A percentile compares a stretch with the other conserved stretches of the same genome.
phyloP scores from a whole-genome alignment of 2,888 invertebrate genomes.

The Trachelus stipa region DNA sequence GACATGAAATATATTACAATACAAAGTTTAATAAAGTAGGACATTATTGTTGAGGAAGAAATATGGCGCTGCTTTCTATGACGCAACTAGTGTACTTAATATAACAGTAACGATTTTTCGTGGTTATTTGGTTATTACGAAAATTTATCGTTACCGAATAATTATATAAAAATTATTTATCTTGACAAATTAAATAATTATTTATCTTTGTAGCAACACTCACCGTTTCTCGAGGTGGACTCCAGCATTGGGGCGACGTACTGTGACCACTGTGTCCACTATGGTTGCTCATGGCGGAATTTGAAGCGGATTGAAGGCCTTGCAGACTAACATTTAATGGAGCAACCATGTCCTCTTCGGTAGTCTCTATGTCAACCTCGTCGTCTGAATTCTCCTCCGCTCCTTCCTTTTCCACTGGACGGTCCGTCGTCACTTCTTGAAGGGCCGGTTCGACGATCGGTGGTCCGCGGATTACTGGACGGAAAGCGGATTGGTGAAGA shows the following conservation, averaged over 20 bases:
- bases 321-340: constrained; percentile 42
- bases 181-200: background rate
- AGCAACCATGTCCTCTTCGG: constrained; percentile 76
- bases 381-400: constrained; percentile 82
- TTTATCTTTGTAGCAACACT: constrained; percentile 40
- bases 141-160: background rate
- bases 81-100: background rate
- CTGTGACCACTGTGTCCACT: constrained; percentile 41
- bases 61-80: background rate
- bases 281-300: constrained; percentile 53
- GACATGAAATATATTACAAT: background rate
- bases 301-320: constrained; percentile 47
- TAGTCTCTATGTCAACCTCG: constrained; percentile 88
- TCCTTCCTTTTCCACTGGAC: constrained; percentile 57
- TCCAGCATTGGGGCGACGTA: constrained; percentile 65
- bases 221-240: constrained; percentile 69
- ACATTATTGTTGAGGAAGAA: background rate
- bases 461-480: constrained; percentile 67
- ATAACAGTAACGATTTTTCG: background rate
- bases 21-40: background rate
- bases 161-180: background rate
- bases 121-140: background rate
- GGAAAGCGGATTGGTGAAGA: constrained; percentile 72
- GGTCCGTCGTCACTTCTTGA: constrained; percentile 41
- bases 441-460: constrained; percentile 53